Evolutionary conservation across 53 echinoderm and acorn worm species (phyloP), one percentile per base, ranked within the genome.

Genomic region (Actinopyga echinites): DNA sequence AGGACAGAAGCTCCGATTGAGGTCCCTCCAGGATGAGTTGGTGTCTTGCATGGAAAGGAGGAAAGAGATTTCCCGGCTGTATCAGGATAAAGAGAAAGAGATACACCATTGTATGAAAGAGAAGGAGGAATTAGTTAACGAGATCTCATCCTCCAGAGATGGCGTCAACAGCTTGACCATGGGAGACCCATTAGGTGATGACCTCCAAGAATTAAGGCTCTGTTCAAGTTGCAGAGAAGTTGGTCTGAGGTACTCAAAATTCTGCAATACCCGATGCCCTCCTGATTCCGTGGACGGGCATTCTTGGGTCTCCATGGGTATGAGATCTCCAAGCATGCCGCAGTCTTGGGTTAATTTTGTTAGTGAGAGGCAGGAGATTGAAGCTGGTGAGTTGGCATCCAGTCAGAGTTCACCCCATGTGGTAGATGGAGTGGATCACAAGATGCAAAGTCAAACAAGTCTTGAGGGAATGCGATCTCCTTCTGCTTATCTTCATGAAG

Each of bases 11-110:
- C 84, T 86, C 59, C 89, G 95, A n/a, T 86, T 95, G n/a, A 81
- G 91, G 23, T 89, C 91, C 24, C 95, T 95, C 33, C 95, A 95
- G 58, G 93, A 95, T 79, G 93, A 95, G 69, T 78, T 95, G 42
- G 89, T 95, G 22, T 88, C 91, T 59, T 95, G 95, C 69, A 84
- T 95, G 74, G 93, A 91, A 28, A 91, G 91, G 71, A 73, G 84
- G 15, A 75, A 84, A 2, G 73, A 57, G n/a, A 25, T 71, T 11
- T 65, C 89, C 3, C 78, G 67, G 56, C 60, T 71, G 4, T 80
- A 79, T 31, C 85, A 84, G 64, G 88, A 78, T 28, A 38, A 65
- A 77, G 78, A 67, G 65, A 36, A 62, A 31, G 57, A 77, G 30
- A 64, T 79, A 63, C 32, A 85, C 20, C 79, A 65, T 26, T 85